A percentile compares a stretch with the other conserved stretches of the same genome.
phyloP scores from a whole-genome alignment of 2,888 invertebrate species.

The Xanthorhoe designata region DNA sequence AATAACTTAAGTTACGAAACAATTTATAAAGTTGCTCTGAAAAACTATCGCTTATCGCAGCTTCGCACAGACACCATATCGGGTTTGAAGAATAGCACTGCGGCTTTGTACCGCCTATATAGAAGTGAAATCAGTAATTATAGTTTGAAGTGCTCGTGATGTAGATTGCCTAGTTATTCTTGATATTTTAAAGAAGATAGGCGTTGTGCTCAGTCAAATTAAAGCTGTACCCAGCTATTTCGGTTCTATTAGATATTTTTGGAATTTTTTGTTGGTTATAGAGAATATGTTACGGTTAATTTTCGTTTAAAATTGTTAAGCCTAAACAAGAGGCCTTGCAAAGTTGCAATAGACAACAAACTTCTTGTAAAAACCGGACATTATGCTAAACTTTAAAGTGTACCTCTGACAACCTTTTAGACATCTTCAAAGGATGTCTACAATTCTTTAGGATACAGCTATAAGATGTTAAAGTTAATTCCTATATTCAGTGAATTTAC shows the following conservation, averaged over 20 bases:
- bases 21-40: slow-evolving; percentile 36
- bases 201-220: background rate
- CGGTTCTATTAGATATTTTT: no score
- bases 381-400: background rate
- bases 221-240: background rate
- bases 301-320: background rate
- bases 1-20: slow-evolving; percentile 55
- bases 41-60: slow-evolving; percentile 6
- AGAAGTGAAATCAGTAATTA: no score
- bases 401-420: background rate
- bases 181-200: background rate
- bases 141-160: no score
- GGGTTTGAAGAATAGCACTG: no score
- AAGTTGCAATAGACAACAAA: background rate
- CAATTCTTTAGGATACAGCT: background rate
- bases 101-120: no score
- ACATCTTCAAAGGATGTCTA: background rate
- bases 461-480: background rate
- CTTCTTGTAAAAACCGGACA: background rate
- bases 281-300: no score
- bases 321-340: background rate
- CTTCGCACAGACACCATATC: background rate
- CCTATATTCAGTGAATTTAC: slow-evolving; percentile 9
- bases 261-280: no score
- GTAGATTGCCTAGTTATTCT: background rate